phyloP scores from a whole-genome alignment of 2,797 vertebrate genomes.

The Orestias chungarensis region DNA sequence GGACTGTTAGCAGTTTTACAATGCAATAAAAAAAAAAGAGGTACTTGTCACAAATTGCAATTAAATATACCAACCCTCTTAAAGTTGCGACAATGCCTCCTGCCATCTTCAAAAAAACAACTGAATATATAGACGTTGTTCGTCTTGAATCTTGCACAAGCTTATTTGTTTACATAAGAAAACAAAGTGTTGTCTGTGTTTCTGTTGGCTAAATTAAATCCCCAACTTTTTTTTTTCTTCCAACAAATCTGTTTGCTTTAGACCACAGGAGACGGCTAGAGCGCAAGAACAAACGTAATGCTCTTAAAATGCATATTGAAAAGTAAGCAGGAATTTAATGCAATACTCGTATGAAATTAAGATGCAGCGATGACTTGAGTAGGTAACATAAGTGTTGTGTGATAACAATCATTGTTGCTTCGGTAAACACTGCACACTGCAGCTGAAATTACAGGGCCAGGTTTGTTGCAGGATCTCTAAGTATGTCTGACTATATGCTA shows the following conservation, averaged over 20 bases:
- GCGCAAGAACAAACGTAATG: conserved; percentile 23
- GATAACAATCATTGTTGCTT: not conserved
- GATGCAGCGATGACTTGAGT: not conserved
- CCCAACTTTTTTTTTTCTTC: conserved; percentile 21
- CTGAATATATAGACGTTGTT: conserved; percentile 36
- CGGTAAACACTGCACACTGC: not conserved
- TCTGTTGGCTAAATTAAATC: conserved; percentile 40
- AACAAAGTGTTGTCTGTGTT: conserved; percentile 35
- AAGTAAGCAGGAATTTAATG: not conserved
- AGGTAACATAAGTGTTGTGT: not conserved
- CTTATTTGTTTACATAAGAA: conserved; percentile 63
- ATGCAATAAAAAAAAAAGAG: conserved; percentile 46
- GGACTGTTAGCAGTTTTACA: conserved; percentile 52
- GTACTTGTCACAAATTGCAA: conserved; percentile 48
- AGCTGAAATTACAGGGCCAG: not conserved
- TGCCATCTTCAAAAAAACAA: conserved; percentile 54
- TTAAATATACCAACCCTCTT: conserved; percentile 67
- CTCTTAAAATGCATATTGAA: conserved; percentile 35
- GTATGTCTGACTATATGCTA: not conserved
- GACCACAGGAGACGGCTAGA: conserved; percentile 41
- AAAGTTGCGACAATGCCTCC: conserved; percentile 54
- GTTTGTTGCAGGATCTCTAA: not conserved
- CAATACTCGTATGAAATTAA: not conserved
- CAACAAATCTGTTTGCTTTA: conserved; percentile 38
- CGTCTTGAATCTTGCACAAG: not conserved